Conservation (phyloP, 2,797 vertebrate genomes). For the Mormyrops boulengeri region DNA sequence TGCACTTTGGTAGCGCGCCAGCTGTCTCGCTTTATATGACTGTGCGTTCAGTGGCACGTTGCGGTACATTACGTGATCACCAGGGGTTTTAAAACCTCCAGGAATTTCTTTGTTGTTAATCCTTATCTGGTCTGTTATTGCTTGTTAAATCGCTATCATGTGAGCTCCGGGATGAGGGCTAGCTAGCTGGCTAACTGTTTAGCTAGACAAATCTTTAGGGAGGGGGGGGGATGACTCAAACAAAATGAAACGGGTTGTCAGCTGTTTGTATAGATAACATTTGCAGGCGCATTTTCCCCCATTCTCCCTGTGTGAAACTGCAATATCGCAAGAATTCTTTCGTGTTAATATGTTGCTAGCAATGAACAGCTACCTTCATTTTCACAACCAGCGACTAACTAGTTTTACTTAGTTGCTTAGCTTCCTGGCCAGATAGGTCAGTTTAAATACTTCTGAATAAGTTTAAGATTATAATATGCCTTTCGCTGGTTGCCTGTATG, state of each 20-base stretch:
- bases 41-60: neutral
- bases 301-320: neutral
- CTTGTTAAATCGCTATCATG: neutral
- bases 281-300: neutral
- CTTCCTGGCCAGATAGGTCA: neutral
- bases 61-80: neutral
- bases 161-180: neutral
- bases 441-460: neutral
- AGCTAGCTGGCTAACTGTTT: slow-evolving; percentile 2
- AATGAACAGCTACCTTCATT: neutral
- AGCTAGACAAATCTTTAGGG: neutral
- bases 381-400: neutral
- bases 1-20: neutral
- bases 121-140: neutral
- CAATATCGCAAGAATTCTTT: neutral
- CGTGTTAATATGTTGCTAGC: neutral
- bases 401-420: neutral
- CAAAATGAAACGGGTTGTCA: slow-evolving; percentile 10
- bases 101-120: neutral
- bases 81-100: neutral
- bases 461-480: neutral
- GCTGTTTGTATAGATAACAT: slow-evolving; percentile 1
- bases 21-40: neutral
- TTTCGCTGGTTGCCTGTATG: neutral
- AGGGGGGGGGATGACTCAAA: neutral